Conservation (phyloP, 2,888 invertebrate genomes). For the Fragum sueziense region DNA sequence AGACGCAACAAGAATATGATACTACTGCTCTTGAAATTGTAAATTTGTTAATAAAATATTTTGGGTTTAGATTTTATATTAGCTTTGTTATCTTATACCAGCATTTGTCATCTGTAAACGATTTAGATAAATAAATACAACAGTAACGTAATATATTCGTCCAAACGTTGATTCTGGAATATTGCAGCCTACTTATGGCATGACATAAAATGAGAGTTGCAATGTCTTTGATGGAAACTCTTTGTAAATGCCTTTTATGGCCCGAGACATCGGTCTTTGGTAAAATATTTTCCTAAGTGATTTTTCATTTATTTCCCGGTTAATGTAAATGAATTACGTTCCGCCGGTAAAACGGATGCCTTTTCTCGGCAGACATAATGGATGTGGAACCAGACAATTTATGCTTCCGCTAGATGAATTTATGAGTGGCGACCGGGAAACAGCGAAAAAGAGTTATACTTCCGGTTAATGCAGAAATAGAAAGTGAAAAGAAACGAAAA, state of each 20-base stretch:
- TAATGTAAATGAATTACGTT: conserved; percentile 22
- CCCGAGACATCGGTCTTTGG: conserved; percentile 16
- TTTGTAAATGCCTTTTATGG: conserved; percentile 1
- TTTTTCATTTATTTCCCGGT: conserved; percentile 12
- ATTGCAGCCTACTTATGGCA: no score
- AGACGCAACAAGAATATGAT: no score
- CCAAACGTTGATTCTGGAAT: no score
- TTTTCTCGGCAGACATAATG: conserved; percentile 17
- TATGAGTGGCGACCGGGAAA: conserved; percentile 1
- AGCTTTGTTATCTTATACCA: no score
- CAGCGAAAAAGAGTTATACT: neutral
- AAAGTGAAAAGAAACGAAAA: no score
- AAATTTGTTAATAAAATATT: no score
- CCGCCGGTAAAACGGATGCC: conserved; percentile 15
- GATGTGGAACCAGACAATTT: conserved; percentile 22
- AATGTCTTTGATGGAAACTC: neutral
- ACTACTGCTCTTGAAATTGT: no score
- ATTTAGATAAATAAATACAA: no score
- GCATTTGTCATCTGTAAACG: no score
- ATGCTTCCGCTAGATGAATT: conserved; percentile 16
- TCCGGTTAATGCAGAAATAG: conserved; percentile 5
- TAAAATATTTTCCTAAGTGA: conserved; percentile 8
- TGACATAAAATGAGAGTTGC: no score
- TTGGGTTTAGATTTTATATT: no score
- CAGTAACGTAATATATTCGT: no score